These are phyloP conservation scores for Chaetoderma sp. DNA, from an alignment of 2,888 invertebrate genomes.

Conservation along the genomic window DNA sequence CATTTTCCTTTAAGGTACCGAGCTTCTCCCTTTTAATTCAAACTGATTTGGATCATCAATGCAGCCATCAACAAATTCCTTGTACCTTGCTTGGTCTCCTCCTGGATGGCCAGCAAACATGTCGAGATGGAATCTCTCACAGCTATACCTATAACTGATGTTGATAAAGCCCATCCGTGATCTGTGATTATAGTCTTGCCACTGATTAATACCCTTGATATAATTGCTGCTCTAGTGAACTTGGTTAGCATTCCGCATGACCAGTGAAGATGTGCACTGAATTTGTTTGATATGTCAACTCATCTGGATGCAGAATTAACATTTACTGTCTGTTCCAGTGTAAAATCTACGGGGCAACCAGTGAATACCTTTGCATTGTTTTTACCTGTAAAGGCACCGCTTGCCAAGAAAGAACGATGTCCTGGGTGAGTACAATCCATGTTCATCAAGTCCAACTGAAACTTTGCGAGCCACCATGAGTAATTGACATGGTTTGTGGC, in stretches of 20 bases:
- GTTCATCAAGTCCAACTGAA: conserved; percentile 36
- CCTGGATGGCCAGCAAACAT: too few relatives aligned
- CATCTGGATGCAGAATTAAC: conserved; percentile 20
- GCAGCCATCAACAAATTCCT: too few relatives aligned
- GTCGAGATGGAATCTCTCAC: too few relatives aligned
- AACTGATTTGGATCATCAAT: too few relatives aligned
- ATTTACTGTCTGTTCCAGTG: conserved; percentile 11
- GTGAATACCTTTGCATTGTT: background rate
- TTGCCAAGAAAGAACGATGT: conserved; percentile 3
- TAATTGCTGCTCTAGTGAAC: conserved; percentile 13
- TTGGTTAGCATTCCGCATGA: conserved; percentile 25
- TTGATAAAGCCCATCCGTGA: too few relatives aligned
- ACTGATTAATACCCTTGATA: background rate
- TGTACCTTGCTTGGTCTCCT: too few relatives aligned
- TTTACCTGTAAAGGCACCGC: conserved; percentile 14
- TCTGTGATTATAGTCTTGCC: too few relatives aligned
- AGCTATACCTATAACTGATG: too few relatives aligned
- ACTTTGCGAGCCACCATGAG: conserved; percentile 38
- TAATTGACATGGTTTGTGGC: conserved; percentile 34
- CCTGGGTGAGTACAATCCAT: conserved; percentile 13
- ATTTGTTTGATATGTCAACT: conserved; percentile 18
- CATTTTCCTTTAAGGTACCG: too few relatives aligned
- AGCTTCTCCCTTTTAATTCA: too few relatives aligned
- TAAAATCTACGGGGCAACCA: background rate
- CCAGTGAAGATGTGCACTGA: conserved; percentile 16